Conservation (phyloP, 2,888 invertebrate genomes). For the Platycnemis pennipes region DNA sequence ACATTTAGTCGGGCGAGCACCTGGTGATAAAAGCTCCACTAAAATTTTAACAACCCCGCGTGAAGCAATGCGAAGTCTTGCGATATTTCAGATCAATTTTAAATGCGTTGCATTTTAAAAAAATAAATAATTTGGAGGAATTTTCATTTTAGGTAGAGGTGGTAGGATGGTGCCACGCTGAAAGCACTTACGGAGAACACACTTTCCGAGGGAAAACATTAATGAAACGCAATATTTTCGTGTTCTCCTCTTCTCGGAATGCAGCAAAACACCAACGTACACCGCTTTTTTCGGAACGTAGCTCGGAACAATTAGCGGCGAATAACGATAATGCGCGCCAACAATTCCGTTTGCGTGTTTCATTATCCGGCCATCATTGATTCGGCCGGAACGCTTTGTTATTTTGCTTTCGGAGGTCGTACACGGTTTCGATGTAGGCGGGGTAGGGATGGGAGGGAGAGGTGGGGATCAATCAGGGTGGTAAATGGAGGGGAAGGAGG, state of each 20-base stretch:
- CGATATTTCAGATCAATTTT: not conserved
- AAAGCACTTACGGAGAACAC: not conserved
- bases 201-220: not conserved
- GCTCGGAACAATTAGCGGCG: conserved; percentile 40
- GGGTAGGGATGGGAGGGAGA: not conserved
- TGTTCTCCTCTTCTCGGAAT: not conserved
- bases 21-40: not conserved
- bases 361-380: conserved; percentile 52
- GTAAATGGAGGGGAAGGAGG: not conserved
- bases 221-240: not conserved
- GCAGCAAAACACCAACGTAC: not conserved
- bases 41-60: not conserved
- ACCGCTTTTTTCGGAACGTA: not conserved
- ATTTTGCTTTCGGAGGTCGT: not conserved
- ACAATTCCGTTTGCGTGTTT: conserved; percentile 51
- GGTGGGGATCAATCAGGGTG: not conserved
- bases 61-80: not conserved
- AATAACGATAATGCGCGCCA: conserved; percentile 62
- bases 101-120: conserved; percentile 3
- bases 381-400: not conserved
- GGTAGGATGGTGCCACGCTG: not conserved
- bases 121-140: not conserved
- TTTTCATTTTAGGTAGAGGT: not conserved
- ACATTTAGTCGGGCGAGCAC: not conserved
- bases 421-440: not conserved